Base-by-base conservation (phyloP, 1,140 invertebrate genomes). In the Pristionchus pacificus region DNA sequence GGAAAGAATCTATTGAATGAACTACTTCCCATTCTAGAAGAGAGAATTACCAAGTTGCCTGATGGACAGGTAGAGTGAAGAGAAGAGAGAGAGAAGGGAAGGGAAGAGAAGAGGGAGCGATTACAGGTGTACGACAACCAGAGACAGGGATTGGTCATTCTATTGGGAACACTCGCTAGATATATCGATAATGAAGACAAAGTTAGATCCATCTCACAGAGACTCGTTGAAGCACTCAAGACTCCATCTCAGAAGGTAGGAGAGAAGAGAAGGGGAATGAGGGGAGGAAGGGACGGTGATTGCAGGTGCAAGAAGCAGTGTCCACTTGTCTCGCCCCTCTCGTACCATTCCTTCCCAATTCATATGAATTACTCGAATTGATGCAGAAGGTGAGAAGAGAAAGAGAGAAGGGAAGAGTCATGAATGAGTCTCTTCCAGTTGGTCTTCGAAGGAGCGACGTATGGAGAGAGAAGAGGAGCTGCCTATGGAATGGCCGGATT, bases 231-330 rank as follows among this genome's bases (percentile, higher is more conserved):
- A 72, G 92, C 95, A 1, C 86, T 99, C 0, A 92, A 92, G 3
- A 98, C 95, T 49, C 95, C 96, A 13, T 97, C 95, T 31, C 93
- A 98, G 84, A 91, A 91, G 87, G 91, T 91, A 79, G 71, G 76
- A 66, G 27, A 71, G 32, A 49, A 49, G 55, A 6, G 38, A 49
- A 13, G 29, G 62, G 32, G 62, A 3, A 13, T 24, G 25, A 38
- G 6, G 10, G 38, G 0, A 55, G 31, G 66, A 31, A 60, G 6
- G 63, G 25, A 65, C 60, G 62, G 66, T 38, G 58, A 38, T 74
- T 79, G 3, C 83, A 93, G 89, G 94, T 98, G 0, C 95, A 99
- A 88, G 93, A 97, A 87, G 92, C 95, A 0, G 95, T 98, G 0
- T 93, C 94, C 31, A 94, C 95, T 84, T 98, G 95, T 83, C 85